Evolutionary conservation across 2,888 invertebrate species (phyloP), one percentile per base, ranked within the genome.

Genomic region (Tholera decimalis): DNA sequence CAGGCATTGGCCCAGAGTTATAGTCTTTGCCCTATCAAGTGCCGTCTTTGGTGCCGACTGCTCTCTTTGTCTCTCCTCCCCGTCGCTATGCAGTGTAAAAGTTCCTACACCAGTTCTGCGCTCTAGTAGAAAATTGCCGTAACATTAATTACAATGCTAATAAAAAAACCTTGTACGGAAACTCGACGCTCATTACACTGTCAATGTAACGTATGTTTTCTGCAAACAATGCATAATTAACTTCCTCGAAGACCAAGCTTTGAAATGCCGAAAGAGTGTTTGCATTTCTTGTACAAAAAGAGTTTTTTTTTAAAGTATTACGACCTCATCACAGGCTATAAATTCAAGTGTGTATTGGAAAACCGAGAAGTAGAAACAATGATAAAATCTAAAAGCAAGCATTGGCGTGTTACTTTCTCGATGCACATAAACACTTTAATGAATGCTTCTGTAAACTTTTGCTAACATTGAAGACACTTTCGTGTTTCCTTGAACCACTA

Each of bases 141-240:
- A 37, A 26, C 47, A 30, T 22, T 60, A 55, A 57, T 72, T 41
- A 60, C 51, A 76, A 55, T 49, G 55, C 39, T 30, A 54, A 69
- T 55, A 62, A 69, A 63, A 33, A 79, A 73, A 63, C 66, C 33
- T 56, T 61, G 57, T 65, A 65, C 46, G 70, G 73, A 76, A 78
- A 70, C 59, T 61, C 54, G 41, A 73, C 59, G 57, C 64, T 67
- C 71, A 58, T 73, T 73, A 71, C n/a, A 58, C 22, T 77, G 71
- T 82, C 70, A 79, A 73, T 53, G 35, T 66, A 47, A 66, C 47
- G 59, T 68, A 63, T 47, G 56, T 60, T 55, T 65, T 58, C 65
- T 59, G 49, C 67, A 51, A 63, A 75, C 59, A 76, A 70, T 68
- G 63, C 46, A 51, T 68, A 64, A 67, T 71, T 80, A 62, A 62